Evolutionary conservation across 1,140 invertebrate genomes (phyloP).

Genomic region (Heterodera carotae): DNA sequence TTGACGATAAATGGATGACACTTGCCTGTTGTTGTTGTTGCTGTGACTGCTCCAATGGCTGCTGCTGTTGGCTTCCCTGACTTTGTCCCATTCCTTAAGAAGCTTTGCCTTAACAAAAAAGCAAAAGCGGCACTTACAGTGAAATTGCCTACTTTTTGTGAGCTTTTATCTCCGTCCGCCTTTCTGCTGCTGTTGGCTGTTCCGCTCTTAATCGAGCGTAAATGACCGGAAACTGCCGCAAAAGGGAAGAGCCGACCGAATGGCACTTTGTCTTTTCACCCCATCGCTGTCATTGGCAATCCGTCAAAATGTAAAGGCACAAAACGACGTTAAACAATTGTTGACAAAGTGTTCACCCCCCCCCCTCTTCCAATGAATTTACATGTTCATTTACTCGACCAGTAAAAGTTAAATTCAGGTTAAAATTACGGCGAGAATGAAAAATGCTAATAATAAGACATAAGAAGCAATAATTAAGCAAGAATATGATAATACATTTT

Average conservation of each 20-base stretch:
- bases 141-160: not conserved
- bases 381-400: not conserved
- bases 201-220: not conserved
- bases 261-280: not conserved
- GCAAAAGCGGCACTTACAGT: not conserved
- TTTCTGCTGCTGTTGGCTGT: not conserved
- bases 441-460: slow-evolving; percentile 19
- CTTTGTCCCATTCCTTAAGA: slow-evolving; percentile 16
- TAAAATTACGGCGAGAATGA: not conserved
- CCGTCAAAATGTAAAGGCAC: not conserved
- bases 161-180: slow-evolving; percentile 1
- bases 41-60: not conserved
- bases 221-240: slow-evolving; percentile 1
- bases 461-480: not conserved
- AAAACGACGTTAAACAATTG: not conserved
- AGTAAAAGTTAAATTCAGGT: not conserved
- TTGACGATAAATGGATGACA: no score
- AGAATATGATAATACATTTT: no score
- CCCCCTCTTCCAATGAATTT: not conserved
- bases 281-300: not conserved
- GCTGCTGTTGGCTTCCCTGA: not conserved
- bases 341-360: not conserved
- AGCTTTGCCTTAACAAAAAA: not conserved
- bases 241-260: not conserved
- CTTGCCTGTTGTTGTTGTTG: no score